phyloP scores from a whole-genome alignment of 2,113 vertebrate species.

The Campylomormyrus tamandua region DNA sequence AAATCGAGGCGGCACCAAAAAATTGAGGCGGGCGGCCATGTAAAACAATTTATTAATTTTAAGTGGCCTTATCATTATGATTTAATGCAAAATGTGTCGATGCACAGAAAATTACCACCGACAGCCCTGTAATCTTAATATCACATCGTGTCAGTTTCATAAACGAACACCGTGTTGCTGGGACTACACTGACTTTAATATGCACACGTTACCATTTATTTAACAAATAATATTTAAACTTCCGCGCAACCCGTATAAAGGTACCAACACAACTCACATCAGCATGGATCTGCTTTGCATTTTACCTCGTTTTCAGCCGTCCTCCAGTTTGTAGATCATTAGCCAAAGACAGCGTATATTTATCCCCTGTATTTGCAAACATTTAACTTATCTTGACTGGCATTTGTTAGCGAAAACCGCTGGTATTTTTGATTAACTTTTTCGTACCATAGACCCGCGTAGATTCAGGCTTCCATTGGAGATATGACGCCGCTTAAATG shows the following conservation, averaged over 20 bases:
- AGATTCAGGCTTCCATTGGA: background rate
- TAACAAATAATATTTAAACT: background rate
- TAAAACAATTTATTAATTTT: too few species aligned
- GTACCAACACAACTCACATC: background rate
- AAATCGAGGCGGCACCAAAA: too few species aligned
- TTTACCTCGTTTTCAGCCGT: background rate
- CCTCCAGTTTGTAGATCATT: background rate
- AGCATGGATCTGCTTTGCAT: background rate
- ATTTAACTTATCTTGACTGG: background rate
- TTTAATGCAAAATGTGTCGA: background rate
- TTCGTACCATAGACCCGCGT: background rate
- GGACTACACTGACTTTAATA: background rate
- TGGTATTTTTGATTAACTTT: background rate
- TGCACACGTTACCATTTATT: background rate
- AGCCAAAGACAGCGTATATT: background rate
- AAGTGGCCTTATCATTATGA: background rate
- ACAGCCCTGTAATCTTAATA: background rate
- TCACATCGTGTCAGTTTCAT: background rate
- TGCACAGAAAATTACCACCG: background rate
- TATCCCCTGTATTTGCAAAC: background rate
- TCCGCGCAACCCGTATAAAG: background rate
- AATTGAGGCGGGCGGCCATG: too few species aligned
- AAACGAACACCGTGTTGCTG: background rate
- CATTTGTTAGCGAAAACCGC: background rate
- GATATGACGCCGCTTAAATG: background rate